Base-by-base conservation (phyloP, 1,140 invertebrate species). In the Chironomus tepperi region DNA sequence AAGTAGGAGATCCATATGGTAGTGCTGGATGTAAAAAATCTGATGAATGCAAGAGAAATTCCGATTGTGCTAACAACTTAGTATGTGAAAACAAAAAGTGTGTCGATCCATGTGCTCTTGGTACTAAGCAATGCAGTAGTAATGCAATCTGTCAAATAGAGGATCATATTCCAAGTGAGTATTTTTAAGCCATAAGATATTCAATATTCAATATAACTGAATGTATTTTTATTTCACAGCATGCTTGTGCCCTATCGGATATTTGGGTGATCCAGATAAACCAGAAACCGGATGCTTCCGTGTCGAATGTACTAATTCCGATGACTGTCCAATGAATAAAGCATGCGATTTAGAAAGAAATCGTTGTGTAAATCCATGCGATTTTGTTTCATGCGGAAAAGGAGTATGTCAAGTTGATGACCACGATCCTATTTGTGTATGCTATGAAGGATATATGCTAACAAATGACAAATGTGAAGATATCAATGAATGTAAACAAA, bases 301-400 rank as follows among this genome's bases (percentile, higher is more conserved):
- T 84, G 92, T 93, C 1, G 93, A 95, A 84, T 96, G 93, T 80
- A 83, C 91, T 1, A 85, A 86, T 7, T 87, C 92, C 81, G 86
- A 86, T 43, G 92, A 95, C 74, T 96, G 94, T 80, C 81, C 89
- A 2, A 81, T 78, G 12, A 90, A 93, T 76, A 91, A 90, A 81
- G 87, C 87, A 75, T 95, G 94, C 78, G 89, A 93, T 79, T 77
- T 79, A 7, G 85, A 88, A 77, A 88, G 84, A 16, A 92, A 94
- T 80, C 93, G 92, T 81, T 95, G 93, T 81, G 84, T 80, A 88
- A 91, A 92, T 85, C 90, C 92, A 73, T 95, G 92, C 78, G 91
- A 93, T 76, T 81, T 86, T 75, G 83, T 88, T 0, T 85, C 88
- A 73, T 94, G 93, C 80, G 89, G 90, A 15, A 89, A 91, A 76